Evolutionary conservation across 92 coral and sea anemone genomes (phyloP).

Genomic region (Umimayanthus kanabou): DNA sequence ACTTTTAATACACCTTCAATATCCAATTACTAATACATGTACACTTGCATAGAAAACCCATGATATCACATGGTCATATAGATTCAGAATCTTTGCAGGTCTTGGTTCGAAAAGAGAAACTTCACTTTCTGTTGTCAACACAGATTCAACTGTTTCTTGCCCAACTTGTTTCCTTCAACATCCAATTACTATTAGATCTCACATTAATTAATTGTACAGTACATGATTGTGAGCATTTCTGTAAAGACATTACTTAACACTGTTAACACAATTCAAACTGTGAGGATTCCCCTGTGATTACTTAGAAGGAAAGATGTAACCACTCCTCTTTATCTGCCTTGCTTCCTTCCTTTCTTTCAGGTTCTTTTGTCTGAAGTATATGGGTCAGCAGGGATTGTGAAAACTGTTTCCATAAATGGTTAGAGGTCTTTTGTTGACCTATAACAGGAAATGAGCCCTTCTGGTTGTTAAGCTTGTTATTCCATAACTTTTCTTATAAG

Average conservation of each 20-base stretch:
- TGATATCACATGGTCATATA: too few species aligned
- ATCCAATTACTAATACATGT: too few species aligned
- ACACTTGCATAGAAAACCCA: too few species aligned
- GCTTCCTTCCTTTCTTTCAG: constrained; percentile 12
- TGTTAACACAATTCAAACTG: background rate
- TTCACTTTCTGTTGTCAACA: too few species aligned
- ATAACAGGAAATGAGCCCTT: background rate
- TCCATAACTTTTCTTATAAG: background rate
- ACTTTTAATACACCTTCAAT: too few species aligned
- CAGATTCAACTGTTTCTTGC: too few species aligned
- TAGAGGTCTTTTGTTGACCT: constrained; percentile 2
- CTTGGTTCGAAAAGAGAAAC: too few species aligned
- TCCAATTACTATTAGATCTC: too few species aligned
- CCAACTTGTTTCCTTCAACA: too few species aligned
- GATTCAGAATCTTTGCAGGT: too few species aligned
- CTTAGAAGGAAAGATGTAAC: background rate
- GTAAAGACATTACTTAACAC: background rate
- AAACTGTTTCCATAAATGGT: background rate
- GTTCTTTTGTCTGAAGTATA: background rate
- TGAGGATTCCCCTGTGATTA: background rate
- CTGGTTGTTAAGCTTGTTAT: background rate
- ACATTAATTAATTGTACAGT: background rate
- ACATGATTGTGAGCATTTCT: background rate
- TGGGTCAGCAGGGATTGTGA: background rate
- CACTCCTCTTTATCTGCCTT: background rate